A percentile compares a stretch with the other conserved stretches of the same genome.
Evolutionary conservation across 1,140 invertebrate species (phyloP).

Genomic region (Halictus rubicundus): DNA sequence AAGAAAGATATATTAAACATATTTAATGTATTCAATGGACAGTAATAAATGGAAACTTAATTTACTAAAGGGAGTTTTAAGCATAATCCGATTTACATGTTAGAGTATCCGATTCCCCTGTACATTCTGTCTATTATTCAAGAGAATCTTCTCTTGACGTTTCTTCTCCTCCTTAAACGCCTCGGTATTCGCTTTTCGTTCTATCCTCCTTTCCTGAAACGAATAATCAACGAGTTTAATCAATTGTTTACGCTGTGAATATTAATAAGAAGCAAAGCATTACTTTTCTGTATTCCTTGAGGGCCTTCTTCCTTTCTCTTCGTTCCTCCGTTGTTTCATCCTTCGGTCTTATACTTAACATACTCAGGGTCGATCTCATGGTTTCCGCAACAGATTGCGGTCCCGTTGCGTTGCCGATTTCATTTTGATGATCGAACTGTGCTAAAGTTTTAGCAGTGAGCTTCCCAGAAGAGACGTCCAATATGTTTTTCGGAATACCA

Average conservation of each 20-base stretch:
- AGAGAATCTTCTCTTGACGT: slow-evolving; percentile 87
- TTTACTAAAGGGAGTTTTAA: neutral
- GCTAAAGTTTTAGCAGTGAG: slow-evolving; percentile 87
- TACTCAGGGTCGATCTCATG: slow-evolving; percentile 85
- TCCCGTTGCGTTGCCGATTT: slow-evolving; percentile 69
- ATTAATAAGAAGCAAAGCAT: slow-evolving; percentile 34
- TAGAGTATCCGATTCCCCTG: slow-evolving; percentile 86
- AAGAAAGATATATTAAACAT: slow-evolving; percentile 2
- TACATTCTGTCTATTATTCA: slow-evolving; percentile 88
- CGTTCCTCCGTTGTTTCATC: slow-evolving; percentile 92
- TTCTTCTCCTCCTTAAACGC: slow-evolving; percentile 95
- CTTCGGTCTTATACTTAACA: slow-evolving; percentile 88
- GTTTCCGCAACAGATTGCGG: slow-evolving; percentile 84
- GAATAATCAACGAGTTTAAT: slow-evolving; percentile 28
- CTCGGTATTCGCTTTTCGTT: slow-evolving; percentile 91
- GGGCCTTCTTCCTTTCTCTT: slow-evolving; percentile 88
- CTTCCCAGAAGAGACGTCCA: slow-evolving; percentile 81
- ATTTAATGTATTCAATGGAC: slow-evolving; percentile 22
- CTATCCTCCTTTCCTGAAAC: slow-evolving; percentile 88
- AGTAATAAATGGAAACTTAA: slow-evolving; percentile 10
- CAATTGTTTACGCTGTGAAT: neutral
- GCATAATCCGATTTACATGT: slow-evolving; percentile 32
- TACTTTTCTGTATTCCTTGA: slow-evolving; percentile 91
- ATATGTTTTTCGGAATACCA: slow-evolving; percentile 86
- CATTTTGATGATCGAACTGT: slow-evolving; percentile 83